Evolutionary conservation across 2,113 vertebrate genomes (phyloP).

Genomic region (Oryzias javanicus): DNA sequence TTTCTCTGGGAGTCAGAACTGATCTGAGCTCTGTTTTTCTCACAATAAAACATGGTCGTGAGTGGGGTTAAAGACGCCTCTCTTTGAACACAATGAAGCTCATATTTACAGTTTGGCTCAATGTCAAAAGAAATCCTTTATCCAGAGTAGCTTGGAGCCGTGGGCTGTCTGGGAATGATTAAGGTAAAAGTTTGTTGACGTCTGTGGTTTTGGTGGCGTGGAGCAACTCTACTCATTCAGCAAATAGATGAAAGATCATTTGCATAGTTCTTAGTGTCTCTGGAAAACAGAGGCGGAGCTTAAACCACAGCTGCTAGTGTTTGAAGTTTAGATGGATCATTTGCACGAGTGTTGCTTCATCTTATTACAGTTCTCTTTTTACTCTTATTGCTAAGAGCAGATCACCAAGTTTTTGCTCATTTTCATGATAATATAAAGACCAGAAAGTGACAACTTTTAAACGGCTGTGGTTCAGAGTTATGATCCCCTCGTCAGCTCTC

Average conservation of each 20-base stretch:
- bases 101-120: slow-evolving; percentile 33
- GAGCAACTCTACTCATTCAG: slow-evolving; percentile 38
- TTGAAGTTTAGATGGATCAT: slow-evolving; percentile 7
- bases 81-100: slow-evolving; percentile 12
- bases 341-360: background rate
- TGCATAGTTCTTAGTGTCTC: slow-evolving; percentile 22
- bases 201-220: slow-evolving; percentile 59
- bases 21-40: background rate
- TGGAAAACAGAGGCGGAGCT: slow-evolving; percentile 31
- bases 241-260: slow-evolving; percentile 14
- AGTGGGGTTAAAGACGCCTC: background rate
- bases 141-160: slow-evolving; percentile 35
- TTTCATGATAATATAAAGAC: background rate
- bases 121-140: slow-evolving; percentile 48
- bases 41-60: background rate
- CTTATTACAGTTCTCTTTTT: background rate
- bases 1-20: background rate
- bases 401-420: background rate
- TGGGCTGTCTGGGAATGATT: slow-evolving; percentile 61
- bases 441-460: background rate
- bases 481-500: background rate
- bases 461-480: no score
- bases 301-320: slow-evolving; percentile 1
- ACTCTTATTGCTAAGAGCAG: background rate
- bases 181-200: slow-evolving; percentile 64